phyloP scores from a whole-genome alignment of 2,113 vertebrate genomes.

The Xenopus borealis region DNA sequence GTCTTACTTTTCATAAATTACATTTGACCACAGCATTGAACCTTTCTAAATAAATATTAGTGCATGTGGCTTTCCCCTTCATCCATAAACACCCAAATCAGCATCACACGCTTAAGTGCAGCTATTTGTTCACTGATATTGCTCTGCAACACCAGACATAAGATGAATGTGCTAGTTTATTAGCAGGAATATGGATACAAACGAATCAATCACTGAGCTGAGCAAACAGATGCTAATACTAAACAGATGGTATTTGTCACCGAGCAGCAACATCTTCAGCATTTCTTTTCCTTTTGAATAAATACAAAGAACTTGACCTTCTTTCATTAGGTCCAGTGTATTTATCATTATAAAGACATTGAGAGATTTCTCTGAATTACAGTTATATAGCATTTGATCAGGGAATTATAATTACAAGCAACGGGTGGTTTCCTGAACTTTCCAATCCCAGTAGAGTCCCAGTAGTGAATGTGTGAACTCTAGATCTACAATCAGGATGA shows the following conservation, averaged over 20 bases:
- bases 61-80: too few relatives aligned
- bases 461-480: too few relatives aligned
- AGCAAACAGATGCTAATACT: constrained; percentile 38
- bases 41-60: too few relatives aligned
- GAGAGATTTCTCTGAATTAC: constrained; percentile 10
- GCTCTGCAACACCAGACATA: neutral
- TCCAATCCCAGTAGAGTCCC: neutral
- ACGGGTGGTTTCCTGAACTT: constrained; percentile 1
- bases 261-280: constrained; percentile 17
- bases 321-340: constrained; percentile 16
- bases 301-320: constrained; percentile 38
- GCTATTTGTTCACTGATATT: too few relatives aligned
- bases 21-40: too few relatives aligned
- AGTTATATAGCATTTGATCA: neutral
- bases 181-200: constrained; percentile 21
- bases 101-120: too few relatives aligned
- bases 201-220: constrained; percentile 37
- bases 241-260: constrained; percentile 40
- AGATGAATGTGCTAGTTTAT: constrained; percentile 22
- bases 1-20: too few relatives aligned
- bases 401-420: neutral
- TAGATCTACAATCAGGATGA: too few relatives aligned
- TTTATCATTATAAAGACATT: constrained; percentile 12
- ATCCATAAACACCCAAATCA: too few relatives aligned
- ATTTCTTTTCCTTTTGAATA: constrained; percentile 21